Evolutionary conservation across 1,140 invertebrate genomes (phyloP), one percentile per base, ranked within the genome.

Genomic region (Listronotus bonariensis): DNA sequence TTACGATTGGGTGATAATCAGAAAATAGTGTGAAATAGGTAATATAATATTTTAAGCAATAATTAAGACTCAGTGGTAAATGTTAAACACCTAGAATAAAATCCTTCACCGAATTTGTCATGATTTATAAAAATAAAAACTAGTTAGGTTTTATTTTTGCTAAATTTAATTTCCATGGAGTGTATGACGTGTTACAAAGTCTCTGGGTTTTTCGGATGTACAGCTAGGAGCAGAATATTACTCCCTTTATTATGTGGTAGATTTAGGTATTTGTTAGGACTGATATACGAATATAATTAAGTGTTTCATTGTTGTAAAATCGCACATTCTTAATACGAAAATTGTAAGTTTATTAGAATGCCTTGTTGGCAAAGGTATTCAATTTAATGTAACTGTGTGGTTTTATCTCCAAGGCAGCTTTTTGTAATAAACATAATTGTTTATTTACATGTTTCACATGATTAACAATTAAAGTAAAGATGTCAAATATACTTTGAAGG

Each of bases 301-400:
- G 68, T 75, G 72, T 76, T 73, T 75, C 67, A 70, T 73, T 76
- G 74, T 76, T 76, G 74, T 76, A 68, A 72, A 68, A 65, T 46
- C 53, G 41, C 61, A 53, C 52, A 55, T 43, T 55, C 20, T 11
- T 10, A 55, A 12, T 15, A 38, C 42, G 49, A 53, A 48, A 63
- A 63, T 48, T 55, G 12, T 43, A 46, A 54, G 52, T 48, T 63
- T 45, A 7, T 20, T 26, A 5, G 20, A 3, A 26, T 26, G 5
- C 20, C 20, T 26, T 26, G 20, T 26, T 26, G 20, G 20, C 5
- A 26, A 26, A 26, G 20, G 20, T 26, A 26, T 26, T 26, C 20
- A 26, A 1, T 26, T 26, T 26, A 26, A 26, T 26, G 20, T 26
- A 26, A 26, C 5, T 26, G 5, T 3, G 20, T 26, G 20, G n/a